Conservation (phyloP, 1,140 invertebrate species). For the Aphidius ervi region DNA sequence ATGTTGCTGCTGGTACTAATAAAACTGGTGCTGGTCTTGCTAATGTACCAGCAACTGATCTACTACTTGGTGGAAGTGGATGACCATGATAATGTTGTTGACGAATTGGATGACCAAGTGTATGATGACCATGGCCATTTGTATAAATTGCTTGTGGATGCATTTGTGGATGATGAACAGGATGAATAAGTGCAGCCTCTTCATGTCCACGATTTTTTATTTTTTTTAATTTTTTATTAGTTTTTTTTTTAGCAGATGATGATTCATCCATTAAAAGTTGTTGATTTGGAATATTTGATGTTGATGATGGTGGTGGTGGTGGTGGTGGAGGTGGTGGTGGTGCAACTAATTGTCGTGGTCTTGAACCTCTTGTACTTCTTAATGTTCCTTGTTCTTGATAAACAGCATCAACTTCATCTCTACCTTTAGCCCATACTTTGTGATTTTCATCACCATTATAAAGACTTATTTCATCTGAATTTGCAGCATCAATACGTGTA, state of each 20-base stretch:
- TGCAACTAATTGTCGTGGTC: constrained; percentile 75
- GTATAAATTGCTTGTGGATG: constrained; percentile 41
- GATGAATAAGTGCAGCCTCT: constrained; percentile 36
- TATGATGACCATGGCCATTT: constrained; percentile 47
- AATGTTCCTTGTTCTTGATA: constrained; percentile 71
- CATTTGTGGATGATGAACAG: constrained; percentile 37
- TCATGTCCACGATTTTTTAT: constrained; percentile 42
- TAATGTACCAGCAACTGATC: constrained; percentile 49
- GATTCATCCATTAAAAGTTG: constrained; percentile 44
- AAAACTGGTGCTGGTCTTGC: constrained; percentile 53
- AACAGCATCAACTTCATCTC: constrained; percentile 66
- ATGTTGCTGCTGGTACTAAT: constrained; percentile 57
- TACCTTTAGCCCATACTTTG: constrained; percentile 83
- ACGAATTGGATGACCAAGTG: constrained; percentile 50
- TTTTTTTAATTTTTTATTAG: constrained; percentile 52
- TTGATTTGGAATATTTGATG: constrained; percentile 58
- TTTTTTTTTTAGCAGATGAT: constrained; percentile 44
- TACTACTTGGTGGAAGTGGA: constrained; percentile 50
- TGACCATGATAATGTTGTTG: constrained; percentile 52
- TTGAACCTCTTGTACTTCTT: constrained; percentile 69
- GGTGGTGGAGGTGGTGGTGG: constrained; percentile 74
- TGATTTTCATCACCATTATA: constrained; percentile 91
- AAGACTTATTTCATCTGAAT: constrained; percentile 70
- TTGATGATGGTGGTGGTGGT: constrained; percentile 67
- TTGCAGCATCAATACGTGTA: constrained; percentile 56